Conservation (phyloP, 2,888 invertebrate genomes). For the Agrotis segetum region DNA sequence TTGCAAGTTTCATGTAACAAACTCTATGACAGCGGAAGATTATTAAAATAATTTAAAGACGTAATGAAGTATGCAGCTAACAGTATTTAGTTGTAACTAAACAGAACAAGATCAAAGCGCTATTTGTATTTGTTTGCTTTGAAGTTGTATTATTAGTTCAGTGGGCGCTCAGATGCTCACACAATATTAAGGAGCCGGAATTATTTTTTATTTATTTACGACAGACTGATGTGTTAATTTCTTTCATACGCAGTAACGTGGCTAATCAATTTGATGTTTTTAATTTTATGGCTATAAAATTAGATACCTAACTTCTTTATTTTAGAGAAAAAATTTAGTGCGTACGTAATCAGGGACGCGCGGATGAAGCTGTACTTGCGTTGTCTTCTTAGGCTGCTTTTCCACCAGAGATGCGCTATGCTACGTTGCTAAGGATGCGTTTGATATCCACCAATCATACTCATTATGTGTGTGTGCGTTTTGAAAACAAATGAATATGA, state of each 20-base stretch:
- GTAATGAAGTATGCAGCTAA: slow-evolving; percentile 62
- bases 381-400: no score
- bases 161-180: slow-evolving; percentile 38
- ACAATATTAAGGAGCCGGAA: slow-evolving; percentile 31
- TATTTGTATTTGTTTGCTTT: slow-evolving; percentile 77
- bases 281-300: not conserved
- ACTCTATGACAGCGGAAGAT: slow-evolving; percentile 65
- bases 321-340: no score
- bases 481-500: no score
- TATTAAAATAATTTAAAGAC: slow-evolving; percentile 74
- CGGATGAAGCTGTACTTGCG: no score
- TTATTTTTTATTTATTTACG: slow-evolving; percentile 36
- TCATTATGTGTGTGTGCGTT: no score
- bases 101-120: slow-evolving; percentile 83
- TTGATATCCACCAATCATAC: no score
- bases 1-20: slow-evolving; percentile 43
- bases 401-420: no score
- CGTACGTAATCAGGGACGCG: no score
- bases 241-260: slow-evolving; percentile 12
- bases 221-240: slow-evolving; percentile 29
- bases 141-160: slow-evolving; percentile 71
- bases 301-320: not conserved
- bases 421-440: no score
- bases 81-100: slow-evolving; percentile 78
- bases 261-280: slow-evolving; percentile 15